Base-by-base conservation (phyloP, 2,888 invertebrate species). In the Pherbina coryleti region DNA sequence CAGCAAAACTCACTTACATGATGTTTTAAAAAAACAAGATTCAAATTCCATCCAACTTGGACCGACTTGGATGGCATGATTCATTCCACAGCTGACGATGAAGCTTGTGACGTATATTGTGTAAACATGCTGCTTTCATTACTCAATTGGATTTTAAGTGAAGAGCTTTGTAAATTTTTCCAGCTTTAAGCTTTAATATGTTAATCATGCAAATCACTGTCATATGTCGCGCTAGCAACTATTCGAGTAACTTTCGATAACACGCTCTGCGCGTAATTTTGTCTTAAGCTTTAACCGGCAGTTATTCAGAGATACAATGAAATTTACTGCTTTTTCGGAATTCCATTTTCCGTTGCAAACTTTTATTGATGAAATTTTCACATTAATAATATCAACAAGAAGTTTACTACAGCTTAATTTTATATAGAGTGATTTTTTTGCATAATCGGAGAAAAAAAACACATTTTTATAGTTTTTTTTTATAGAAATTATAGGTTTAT, bases 161-260 rank as follows among this genome's bases (percentile, higher is more conserved):
- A 22, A 37, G 19, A 37, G 37, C 22, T 67, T 60, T 67, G 5
- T 8, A 37, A 37, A 37, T 17, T 60, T 60, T 66, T 66, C 66
- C 66, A 34, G 34, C 34, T 66, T 31, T 31, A 66, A 66, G 66
- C 66, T 66, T 7, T 60, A 28, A 55, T 55, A 19, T 55, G 19
- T 55, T 19, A 19, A 22, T 25, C 64, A 34, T 64, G 64, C 31
- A 64, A 64, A 64, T 9, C 57, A 22, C 8, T 60, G 25, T 7
- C 57, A 14, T 25, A 25, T 19, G 25, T 25, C 57, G 14, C 57
- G 11, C 57, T 9, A 7, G 9, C 25, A 8, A 44, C 14, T 11
- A 3, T 44, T 44, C 44, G 44, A 44, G 11, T 44, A 44, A 7
- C 37, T 37, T 37, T 37, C 1, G 37, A 37, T 37, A 37, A 7